Conservation (phyloP, 2,888 invertebrate species). For the Agrilus mali region DNA sequence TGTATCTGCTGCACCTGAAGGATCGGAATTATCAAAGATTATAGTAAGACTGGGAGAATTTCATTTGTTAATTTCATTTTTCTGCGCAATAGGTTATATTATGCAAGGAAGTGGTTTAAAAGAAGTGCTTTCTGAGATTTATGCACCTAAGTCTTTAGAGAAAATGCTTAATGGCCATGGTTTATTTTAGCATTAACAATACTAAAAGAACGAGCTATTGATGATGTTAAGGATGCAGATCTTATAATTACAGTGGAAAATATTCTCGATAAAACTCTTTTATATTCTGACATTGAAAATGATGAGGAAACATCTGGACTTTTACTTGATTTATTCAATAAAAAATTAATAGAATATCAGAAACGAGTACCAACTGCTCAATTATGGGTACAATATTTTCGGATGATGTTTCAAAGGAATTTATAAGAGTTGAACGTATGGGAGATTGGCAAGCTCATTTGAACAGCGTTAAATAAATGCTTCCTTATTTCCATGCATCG, state of each 20-base stretch:
- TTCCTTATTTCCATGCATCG: conserved; percentile 23
- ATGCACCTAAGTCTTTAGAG: conserved; percentile 18
- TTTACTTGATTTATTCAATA: conserved; percentile 20
- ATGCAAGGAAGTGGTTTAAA: conserved; percentile 30
- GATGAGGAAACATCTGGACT: conserved; percentile 18
- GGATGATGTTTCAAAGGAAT: conserved; percentile 26
- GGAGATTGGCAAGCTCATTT: conserved; percentile 29
- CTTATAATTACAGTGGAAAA: conserved; percentile 14
- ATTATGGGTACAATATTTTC: conserved; percentile 25
- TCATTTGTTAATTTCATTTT: conserved; percentile 26
- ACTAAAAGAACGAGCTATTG: conserved; percentile 20
- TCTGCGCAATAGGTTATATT: conserved; percentile 26
- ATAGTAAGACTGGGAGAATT: conserved; percentile 20
- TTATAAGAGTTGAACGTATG: conserved; percentile 28
- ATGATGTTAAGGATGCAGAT: conserved; percentile 19
- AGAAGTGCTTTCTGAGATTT: conserved; percentile 15
- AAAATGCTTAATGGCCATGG: conserved; percentile 23
- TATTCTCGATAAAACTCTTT: conserved; percentile 19
- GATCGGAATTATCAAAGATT: conserved; percentile 22
- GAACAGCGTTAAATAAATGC: conserved; percentile 24
- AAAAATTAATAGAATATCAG: conserved; percentile 19
- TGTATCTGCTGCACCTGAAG: conserved; percentile 13
- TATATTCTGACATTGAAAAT: conserved; percentile 23
- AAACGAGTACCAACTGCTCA: conserved; percentile 24
- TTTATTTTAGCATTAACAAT: conserved; percentile 21